phyloP scores from a whole-genome alignment of 2,888 invertebrate species.

The Polydrusus tereticollis region DNA sequence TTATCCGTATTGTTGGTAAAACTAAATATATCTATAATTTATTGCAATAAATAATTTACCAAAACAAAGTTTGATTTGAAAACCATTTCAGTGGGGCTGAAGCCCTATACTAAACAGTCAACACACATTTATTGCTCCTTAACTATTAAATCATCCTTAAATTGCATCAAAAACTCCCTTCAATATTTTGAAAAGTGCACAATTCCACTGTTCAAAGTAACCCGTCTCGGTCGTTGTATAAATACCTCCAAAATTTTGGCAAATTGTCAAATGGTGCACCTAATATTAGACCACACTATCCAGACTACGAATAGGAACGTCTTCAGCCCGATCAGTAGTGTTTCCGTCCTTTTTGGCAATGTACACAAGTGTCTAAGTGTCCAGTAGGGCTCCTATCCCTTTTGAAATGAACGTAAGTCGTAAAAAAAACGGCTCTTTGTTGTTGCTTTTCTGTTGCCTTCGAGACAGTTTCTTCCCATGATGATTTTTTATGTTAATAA shows the following conservation, averaged over 20 bases:
- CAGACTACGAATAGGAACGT: conserved; percentile 47
- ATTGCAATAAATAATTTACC: too few relatives aligned
- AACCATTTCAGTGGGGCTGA: too few relatives aligned
- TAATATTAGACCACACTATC: conserved; percentile 60
- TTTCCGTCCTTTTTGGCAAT: conserved; percentile 56
- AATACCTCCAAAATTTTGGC: conserved; percentile 60
- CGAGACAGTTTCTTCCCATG: neutral
- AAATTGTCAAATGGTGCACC: conserved; percentile 60
- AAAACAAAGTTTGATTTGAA: too few relatives aligned
- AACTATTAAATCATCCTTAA: neutral
- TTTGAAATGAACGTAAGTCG: conserved; percentile 58
- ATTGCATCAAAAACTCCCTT: neutral
- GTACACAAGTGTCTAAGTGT: conserved; percentile 54
- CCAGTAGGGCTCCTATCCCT: conserved; percentile 44
- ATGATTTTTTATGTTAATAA: neutral
- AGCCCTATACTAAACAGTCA: neutral
- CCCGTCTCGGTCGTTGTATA: conserved; percentile 51
- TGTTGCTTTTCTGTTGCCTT: neutral
- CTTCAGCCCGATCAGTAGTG: conserved; percentile 51
- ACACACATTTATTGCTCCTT: neutral
- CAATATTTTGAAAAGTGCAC: conserved; percentile 8
- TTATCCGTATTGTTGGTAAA: conserved; percentile 2
- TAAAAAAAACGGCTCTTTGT: neutral
- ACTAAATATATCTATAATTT: too few relatives aligned
- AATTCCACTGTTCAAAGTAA: conserved; percentile 17